Evolutionary conservation across 2,888 invertebrate genomes (phyloP).

Genomic region (Cylindroiulus punctatus): DNA sequence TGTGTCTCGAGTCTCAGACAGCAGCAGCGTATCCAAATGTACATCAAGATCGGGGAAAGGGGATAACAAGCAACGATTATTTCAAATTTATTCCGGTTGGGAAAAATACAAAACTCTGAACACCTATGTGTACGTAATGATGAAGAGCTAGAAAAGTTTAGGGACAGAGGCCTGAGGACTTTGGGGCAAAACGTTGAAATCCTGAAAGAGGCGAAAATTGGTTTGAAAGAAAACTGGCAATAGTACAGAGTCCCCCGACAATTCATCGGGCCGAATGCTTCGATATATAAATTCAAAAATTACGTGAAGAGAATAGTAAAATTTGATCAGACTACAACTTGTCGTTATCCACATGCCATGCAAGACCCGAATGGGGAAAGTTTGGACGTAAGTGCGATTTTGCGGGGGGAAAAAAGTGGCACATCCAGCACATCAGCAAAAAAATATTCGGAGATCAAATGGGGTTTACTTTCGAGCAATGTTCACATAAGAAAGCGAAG

Average conservation of each 20-base stretch:
- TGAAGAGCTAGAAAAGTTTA: conserved; percentile 9
- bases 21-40: conserved; percentile 6
- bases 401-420: neutral
- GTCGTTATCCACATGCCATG: neutral
- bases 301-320: neutral
- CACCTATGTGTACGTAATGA: neutral
- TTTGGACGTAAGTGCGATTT: neutral
- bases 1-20: neutral
- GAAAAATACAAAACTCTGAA: conserved; percentile 8
- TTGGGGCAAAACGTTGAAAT: neutral
- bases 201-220: neutral
- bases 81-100: conserved; percentile 1
- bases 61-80: neutral
- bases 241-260: neutral
- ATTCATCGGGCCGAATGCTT: neutral
- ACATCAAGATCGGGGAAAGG: neutral
- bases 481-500: neutral
- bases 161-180: neutral
- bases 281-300: neutral
- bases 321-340: neutral
- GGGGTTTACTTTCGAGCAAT: neutral
- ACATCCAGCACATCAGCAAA: conserved; percentile 9
- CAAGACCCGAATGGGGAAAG: neutral
- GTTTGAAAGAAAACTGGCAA: neutral
- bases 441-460: neutral